phyloP scores from a whole-genome alignment of 2,113 vertebrate genomes.

The Percina caprodes region DNA sequence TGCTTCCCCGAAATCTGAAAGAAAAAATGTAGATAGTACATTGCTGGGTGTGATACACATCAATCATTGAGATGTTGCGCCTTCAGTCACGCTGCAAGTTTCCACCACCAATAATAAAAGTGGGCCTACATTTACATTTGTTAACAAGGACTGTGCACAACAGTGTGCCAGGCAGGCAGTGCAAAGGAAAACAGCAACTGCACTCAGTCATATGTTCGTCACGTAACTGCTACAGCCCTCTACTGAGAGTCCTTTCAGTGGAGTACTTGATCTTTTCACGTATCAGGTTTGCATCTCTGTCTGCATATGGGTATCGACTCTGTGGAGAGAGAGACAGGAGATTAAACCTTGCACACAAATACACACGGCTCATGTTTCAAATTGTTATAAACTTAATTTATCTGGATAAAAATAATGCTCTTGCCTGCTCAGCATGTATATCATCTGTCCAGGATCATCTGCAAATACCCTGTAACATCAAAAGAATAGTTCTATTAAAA shows the following conservation, averaged over 20 bases:
- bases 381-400: background rate
- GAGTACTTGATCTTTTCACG: background rate
- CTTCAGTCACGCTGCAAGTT: slow-evolving; percentile 2
- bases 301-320: slow-evolving; percentile 48
- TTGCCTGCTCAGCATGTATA: slow-evolving; percentile 84
- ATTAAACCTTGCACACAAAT: background rate
- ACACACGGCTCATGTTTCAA: background rate
- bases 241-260: slow-evolving; percentile 20
- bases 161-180: slow-evolving; percentile 18
- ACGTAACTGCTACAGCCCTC: slow-evolving; percentile 26
- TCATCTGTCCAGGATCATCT: slow-evolving; percentile 82
- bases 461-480: slow-evolving; percentile 74
- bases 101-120: slow-evolving; percentile 7
- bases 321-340: slow-evolving; percentile 24
- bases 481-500: slow-evolving; percentile 10
- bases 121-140: background rate
- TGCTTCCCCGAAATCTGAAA: slow-evolving; percentile 2
- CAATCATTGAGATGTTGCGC: background rate
- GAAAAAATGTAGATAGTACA: slow-evolving; percentile 18
- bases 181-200: slow-evolving; percentile 28
- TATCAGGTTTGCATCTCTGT: slow-evolving; percentile 63
- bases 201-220: slow-evolving; percentile 17
- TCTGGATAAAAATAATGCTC: background rate
- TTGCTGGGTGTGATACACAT: background rate
- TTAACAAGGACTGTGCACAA: slow-evolving; percentile 25